Evolutionary conservation across 2,888 invertebrate species (phyloP), one percentile per base, ranked within the genome.

Genomic region (Octodonta nipae): DNA sequence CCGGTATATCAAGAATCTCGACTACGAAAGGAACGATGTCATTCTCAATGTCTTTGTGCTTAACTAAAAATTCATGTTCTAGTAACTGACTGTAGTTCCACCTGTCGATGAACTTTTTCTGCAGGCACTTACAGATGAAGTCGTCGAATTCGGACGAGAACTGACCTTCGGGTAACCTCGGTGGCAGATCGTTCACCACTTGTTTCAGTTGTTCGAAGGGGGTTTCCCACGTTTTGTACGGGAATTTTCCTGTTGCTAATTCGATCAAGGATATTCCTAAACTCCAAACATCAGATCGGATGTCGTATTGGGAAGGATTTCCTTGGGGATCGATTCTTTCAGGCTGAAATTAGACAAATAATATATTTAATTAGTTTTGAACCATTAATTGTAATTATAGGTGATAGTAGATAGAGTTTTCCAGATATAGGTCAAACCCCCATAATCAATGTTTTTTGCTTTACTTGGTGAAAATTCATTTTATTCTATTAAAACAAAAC

Each of bases 121-220:
- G 52, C 8, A 56, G 47, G 41, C 56, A 56, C 35, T 49, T 54
- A 2, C 40, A 35, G 47, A 93, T 87, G 56, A 96, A 83, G 60
- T 89, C 82, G 55, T 88, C 84, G 60, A 93, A 92, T 42, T 83
- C 80, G 8, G 75, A 50, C 5, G 88, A 81, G 65, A 88, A 96
- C 52, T 73, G 66, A 12, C 73, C 78, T 2, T 44, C 2, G 1
- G 88, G 85, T 41, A 96, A 68, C 45, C 81, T 71, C 0, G 96
- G 96, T 2, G 98, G 93, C 14, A 84, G 74, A 54, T 92, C 93
- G 52, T 83, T 79, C 0, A 98, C 96, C 12, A 98, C 95, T 66
- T 95, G 92, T 59, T 95, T 92, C 43, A 98, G 65, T 61, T 98
- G 96, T 59, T 98, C 95, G 60, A 98, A 98, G 2, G 96, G 95